phyloP scores from a whole-genome alignment of 53 echinoderm and acorn worm species.

The Astropecten irregularis region DNA sequence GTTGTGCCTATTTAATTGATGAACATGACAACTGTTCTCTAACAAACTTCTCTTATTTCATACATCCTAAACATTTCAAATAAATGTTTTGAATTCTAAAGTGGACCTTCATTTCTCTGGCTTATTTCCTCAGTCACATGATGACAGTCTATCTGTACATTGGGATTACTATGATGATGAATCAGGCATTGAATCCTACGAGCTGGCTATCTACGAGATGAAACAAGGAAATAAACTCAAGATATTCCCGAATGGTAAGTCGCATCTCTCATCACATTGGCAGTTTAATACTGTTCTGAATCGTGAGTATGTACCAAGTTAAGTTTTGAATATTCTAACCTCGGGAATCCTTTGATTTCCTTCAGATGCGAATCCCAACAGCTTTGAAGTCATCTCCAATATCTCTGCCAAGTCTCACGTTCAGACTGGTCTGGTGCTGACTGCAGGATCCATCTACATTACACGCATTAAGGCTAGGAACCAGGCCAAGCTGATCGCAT shows the following conservation, averaged over 20 bases:
- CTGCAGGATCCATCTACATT: slow-evolving; percentile 41
- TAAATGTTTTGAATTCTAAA: too few relatives aligned
- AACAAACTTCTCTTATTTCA: too few relatives aligned
- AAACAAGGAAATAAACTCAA: slow-evolving; percentile 55
- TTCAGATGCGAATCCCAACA: slow-evolving; percentile 38
- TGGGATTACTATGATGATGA: slow-evolving; percentile 66
- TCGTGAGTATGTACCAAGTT: too few relatives aligned
- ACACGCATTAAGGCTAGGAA: slow-evolving; percentile 47
- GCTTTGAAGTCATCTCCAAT: slow-evolving; percentile 16
- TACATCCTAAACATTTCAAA: too few relatives aligned
- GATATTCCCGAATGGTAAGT: slow-evolving; percentile 55
- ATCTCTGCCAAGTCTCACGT: background rate
- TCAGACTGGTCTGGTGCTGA: slow-evolving; percentile 35
- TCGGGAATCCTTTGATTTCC: background rate
- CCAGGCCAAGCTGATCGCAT: slow-evolving; percentile 50
- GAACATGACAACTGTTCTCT: too few relatives aligned
- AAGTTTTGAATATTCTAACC: background rate
- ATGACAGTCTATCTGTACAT: slow-evolving; percentile 41
- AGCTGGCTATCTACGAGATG: slow-evolving; percentile 60
- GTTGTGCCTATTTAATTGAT: too few relatives aligned
- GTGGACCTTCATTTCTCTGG: too few relatives aligned
- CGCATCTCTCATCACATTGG: background rate
- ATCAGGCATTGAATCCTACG: slow-evolving; percentile 56
- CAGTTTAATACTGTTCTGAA: background rate
- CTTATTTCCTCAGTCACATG: slow-evolving; percentile 12